A percentile compares a stretch with the other conserved stretches of the same genome.
phyloP scores from a whole-genome alignment of 2,888 invertebrate genomes.

The Sturmia bella region DNA sequence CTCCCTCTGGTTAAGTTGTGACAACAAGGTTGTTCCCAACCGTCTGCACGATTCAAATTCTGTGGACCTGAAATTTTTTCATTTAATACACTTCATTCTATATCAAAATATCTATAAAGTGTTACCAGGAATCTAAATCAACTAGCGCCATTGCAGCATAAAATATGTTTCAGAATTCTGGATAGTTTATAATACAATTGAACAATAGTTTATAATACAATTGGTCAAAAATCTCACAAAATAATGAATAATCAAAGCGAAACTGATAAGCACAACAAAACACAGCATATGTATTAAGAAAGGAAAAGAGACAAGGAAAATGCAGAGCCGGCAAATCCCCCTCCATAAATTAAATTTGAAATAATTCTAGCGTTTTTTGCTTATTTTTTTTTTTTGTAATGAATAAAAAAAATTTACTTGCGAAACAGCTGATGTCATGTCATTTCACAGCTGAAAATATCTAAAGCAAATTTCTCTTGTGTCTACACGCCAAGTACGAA shows the following conservation, averaged over 20 bases:
- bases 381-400: too few relatives aligned
- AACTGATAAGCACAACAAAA: slow-evolving; percentile 6
- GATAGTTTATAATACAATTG: not conserved
- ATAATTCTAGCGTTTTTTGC: too few relatives aligned
- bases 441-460: too few relatives aligned
- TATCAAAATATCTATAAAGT: not conserved
- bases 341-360: too few relatives aligned
- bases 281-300: not conserved
- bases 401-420: too few relatives aligned
- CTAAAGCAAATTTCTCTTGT: too few relatives aligned
- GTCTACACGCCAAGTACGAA: too few relatives aligned
- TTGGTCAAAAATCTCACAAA: slow-evolving; percentile 1
- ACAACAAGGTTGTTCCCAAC: slow-evolving; percentile 85
- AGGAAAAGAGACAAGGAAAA: not conserved
- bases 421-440: too few relatives aligned
- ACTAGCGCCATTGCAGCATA: slow-evolving; percentile 81
- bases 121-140: slow-evolving; percentile 81
- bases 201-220: not conserved
- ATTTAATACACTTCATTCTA: not conserved
- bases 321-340: too few relatives aligned
- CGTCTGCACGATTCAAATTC: slow-evolving; percentile 87
- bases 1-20: slow-evolving; percentile 84
- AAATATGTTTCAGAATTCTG: not conserved
- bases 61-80: slow-evolving; percentile 82
- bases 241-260: slow-evolving; percentile 9